Evolutionary conservation across 2,888 invertebrate genomes (phyloP), one percentile per base, ranked within the genome.

Genomic region (Dichetophora obliterata): DNA sequence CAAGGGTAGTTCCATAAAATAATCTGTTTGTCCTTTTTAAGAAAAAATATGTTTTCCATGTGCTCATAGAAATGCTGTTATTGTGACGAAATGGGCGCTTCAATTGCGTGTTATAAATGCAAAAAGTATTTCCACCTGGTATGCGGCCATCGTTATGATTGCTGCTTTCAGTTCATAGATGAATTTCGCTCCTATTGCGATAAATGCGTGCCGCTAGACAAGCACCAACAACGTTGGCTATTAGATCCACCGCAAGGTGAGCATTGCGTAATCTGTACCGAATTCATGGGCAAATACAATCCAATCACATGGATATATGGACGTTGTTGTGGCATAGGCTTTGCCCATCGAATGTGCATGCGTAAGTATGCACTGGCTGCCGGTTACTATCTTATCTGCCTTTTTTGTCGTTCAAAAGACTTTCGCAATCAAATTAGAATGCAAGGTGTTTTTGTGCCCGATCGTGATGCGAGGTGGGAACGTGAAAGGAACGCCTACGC

Each of bases 381-480:
- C 0, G 88, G 88, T 2, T 88, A 88, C 75, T 88, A 88, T 80
- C 78, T 88, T 9, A 81, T 81, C 0, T 89, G 88, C 69, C 78
- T 88, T 16, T 89, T 88, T 88, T 89, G 88, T 24, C 80, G 84
- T 0, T 79, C 80, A 0, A 77, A 78, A 19, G 68, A 77, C 0
- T 89, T 88, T 65, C 88, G 85, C 0, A 81, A 88, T 0, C 75
- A 82, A 1, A 80, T 88, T 1, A 85, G 85, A 0, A 71, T 77
- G 11, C 84, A 84, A 34, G 87, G 88, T 0, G 79, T 88, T 0
- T 89, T 85, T 77, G 89, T 87, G 34, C 87, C 86, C 27, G 89
- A 81, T 88, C 94, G 95, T 80, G 96, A 96, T 86, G 96, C 96
- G 0, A 91, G 93, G 0, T 96, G 96, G 96, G 96, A 96, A 85